Base-by-base conservation (phyloP, 1,140 invertebrate genomes). In the Bradynema listronoti region DNA sequence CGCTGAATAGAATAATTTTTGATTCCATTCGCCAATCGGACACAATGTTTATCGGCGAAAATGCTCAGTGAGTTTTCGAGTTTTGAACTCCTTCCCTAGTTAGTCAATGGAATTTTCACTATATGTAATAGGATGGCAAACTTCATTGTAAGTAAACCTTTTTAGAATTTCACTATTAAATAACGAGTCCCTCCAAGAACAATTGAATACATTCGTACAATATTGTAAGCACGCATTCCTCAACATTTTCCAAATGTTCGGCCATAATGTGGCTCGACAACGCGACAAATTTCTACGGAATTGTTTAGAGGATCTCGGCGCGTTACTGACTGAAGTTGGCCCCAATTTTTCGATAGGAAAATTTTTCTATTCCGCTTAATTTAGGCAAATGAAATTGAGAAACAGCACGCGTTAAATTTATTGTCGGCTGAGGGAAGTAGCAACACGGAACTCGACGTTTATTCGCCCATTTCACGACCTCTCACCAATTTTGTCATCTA, bases 191-290 rank as follows among this genome's bases (percentile, higher is more conserved):
- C n/a, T 49, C 11, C n/a, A 49, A 22, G 11, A 11, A 49, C 46
- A 16, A 11, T 49, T 11, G 19, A 22, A 42, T 11, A 42, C n/a
- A n/a, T 11, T 19, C 34, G n/a, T 11, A 11, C 11, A 11, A 49
- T 16, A 11, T 11, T 49, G 11, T 11, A 49, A n/a, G 19, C 59
- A 60, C 25, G 41, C 43, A 22, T 61, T 34, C 43, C 16, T 32
- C 22, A 42, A 39, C n/a, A 24, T 59, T 30, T 63, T 66, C 41
- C 61, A 63, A 52, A 52, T 50, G 5, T 33, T 43, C 24, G 61
- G 61, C 19, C 36, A 63, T 19, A 63, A 63, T 65, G 33, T 63
- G 32, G 56, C 61, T n/a, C 29, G 61, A 11, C 61, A 63, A 46
- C 29, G 49, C 27, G 61, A 63, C 14, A 61, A 61, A 63, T 53